Conservation (phyloP, 2,888 invertebrate species). For the Andrena chrysosceles region DNA sequence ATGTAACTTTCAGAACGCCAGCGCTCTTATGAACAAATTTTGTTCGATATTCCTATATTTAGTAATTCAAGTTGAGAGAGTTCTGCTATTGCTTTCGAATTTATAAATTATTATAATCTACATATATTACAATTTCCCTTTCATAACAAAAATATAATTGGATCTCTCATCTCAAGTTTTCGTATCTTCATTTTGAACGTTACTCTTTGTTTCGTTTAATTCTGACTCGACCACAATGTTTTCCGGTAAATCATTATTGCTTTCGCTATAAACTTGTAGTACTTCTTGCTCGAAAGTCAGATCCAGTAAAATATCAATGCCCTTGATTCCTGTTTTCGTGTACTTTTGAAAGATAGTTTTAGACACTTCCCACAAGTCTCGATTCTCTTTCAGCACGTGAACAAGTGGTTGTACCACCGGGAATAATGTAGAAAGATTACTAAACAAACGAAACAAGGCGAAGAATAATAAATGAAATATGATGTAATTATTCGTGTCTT, state of each 20-base stretch:
- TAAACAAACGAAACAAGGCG: constrained; percentile 76
- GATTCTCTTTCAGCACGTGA: constrained; percentile 86
- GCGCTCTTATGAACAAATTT: constrained; percentile 34
- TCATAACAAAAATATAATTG: constrained; percentile 23
- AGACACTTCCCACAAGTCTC: constrained; percentile 87
- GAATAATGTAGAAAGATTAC: constrained; percentile 86
- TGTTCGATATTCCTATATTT: not conserved
- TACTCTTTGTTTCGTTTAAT: not conserved
- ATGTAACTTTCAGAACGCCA: constrained; percentile 50
- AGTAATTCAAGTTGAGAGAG: not conserved
- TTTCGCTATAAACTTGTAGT: constrained; percentile 32
- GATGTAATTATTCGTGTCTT: no score
- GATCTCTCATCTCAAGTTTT: not conserved
- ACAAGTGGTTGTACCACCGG: constrained; percentile 85
- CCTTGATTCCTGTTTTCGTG: constrained; percentile 74
- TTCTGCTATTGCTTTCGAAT: constrained; percentile 38
- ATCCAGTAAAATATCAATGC: constrained; percentile 78
- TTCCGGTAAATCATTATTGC: not conserved
- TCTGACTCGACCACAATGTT: not conserved
- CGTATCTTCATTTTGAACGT: not conserved
- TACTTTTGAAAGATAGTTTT: constrained; percentile 82
- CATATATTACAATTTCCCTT: constrained; percentile 13
- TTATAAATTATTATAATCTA: constrained; percentile 9
- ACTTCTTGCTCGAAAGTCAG: constrained; percentile 78
- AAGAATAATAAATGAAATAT: constrained; percentile 44